Evolutionary conservation across 2,797 vertebrate genomes (phyloP), one percentile per base, ranked within the genome.

Genomic region (Pogonophryne albipinna): DNA sequence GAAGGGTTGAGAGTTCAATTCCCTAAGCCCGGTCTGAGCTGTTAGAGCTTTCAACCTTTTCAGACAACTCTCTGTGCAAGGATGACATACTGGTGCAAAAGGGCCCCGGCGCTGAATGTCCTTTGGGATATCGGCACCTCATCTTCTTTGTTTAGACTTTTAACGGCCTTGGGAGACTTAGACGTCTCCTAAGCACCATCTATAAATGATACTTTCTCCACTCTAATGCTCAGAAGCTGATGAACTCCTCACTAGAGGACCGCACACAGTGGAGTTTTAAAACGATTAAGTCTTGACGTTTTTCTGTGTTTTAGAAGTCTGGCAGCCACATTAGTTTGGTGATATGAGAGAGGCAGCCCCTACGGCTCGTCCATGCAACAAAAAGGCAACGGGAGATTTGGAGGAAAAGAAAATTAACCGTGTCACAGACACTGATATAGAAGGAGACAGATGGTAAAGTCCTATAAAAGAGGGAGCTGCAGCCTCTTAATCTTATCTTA

Each of bases 1-100:
- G 79, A 79, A 74, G 83, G 89, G 89, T 89, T 91, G 86, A 85
- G 86, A 87, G 92, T 91, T 89, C 84, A 92, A 91, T 84, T 93
- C 92, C 92, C 89, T 11, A 58, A 62, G 82, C 88, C 53, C 78
- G 12, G 53, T 79, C 49, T 60, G 52, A 19, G 68, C 84, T 85
- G 88, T 91, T 89, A 77, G 82, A 91, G 85, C 89, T 81, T 76
- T 91, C 87, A 86, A 85, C 86, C 84, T 84, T 90, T 89, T 85
- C 70, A 76, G 80, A 86, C 83, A 66, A 80, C 61, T 64, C 72
- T 80, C 69, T 69, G 78, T 27, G 44, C 76, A 59, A 55, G 59
- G 71, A 85, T 82, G 84, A 85, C 80, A 80, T 46, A 53, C 63
- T 44, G 59, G 71, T 58, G 60, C 74, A 58, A 79, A 78, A 73